These are phyloP conservation scores for Schmidtea mediterranea DNA, from an alignment of 1,140 invertebrate species.

Conservation along the genomic window DNA sequence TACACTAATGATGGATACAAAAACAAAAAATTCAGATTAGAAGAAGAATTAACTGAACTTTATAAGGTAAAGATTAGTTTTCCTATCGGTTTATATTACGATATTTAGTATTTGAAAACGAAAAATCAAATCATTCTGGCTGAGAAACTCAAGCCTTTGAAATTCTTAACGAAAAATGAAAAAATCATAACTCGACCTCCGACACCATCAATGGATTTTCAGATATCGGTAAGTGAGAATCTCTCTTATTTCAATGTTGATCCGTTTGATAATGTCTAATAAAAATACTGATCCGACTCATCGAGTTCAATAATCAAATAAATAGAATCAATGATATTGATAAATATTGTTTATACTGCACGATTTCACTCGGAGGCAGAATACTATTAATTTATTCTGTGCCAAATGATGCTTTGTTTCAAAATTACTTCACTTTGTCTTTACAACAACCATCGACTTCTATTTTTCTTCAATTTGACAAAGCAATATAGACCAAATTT, in stretches of 20 bases:
- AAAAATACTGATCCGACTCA: too few species aligned
- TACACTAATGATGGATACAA: conserved; percentile 21
- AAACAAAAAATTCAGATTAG: conserved; percentile 22
- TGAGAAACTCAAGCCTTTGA: conserved; percentile 14
- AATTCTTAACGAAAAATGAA: conserved; percentile 24
- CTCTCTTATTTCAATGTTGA: neutral
- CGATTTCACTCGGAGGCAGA: too few species aligned
- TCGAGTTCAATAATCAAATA: too few species aligned
- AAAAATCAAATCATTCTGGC: neutral
- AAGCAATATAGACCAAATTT: too few species aligned
- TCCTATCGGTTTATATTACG: neutral
- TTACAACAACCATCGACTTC: too few species aligned
- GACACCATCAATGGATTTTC: conserved; percentile 32
- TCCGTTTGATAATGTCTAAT: neutral
- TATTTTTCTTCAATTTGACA: too few species aligned
- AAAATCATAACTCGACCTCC: conserved; percentile 28
- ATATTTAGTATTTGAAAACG: neutral
- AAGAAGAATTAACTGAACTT: conserved; percentile 21
- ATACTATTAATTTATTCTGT: too few species aligned
- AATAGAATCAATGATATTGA: too few species aligned
- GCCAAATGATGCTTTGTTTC: too few species aligned
- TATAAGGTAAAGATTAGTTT: conserved; percentile 17
- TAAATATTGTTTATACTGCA: too few species aligned
- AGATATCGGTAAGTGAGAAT: conserved; percentile 18
- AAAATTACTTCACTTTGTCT: too few species aligned